Evolutionary conservation across 2,797 vertebrate genomes (phyloP).

Genomic region (Acrocephalus scirpaceus): DNA sequence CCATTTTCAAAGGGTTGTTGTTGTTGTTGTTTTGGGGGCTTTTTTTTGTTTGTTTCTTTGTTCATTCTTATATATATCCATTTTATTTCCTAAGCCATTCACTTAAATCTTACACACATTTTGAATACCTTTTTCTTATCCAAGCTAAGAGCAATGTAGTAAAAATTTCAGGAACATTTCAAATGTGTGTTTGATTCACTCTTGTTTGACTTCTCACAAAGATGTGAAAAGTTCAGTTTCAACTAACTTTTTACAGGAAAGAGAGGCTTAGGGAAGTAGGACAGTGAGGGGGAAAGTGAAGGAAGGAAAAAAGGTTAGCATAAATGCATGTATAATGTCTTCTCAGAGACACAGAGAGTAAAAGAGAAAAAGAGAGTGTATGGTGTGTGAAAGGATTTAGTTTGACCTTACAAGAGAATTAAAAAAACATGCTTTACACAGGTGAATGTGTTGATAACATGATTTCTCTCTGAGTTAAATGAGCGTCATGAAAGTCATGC

Average conservation of each 20-base stretch:
- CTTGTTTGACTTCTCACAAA: background rate
- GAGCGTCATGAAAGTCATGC: background rate
- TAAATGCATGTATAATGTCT: background rate
- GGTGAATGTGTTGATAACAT: background rate
- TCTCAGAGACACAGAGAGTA: background rate
- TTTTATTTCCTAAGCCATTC: background rate
- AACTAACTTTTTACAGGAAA: background rate
- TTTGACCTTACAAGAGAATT: background rate
- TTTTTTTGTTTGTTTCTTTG: background rate
- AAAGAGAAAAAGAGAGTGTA: background rate
- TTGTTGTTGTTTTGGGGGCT: background rate
- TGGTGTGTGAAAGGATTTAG: background rate
- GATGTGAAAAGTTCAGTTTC: background rate
- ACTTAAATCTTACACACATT: background rate
- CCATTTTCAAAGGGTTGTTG: background rate
- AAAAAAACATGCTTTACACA: background rate
- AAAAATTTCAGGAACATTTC: background rate
- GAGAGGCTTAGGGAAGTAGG: background rate
- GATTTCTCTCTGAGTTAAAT: background rate
- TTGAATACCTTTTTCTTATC: background rate
- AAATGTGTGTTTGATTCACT: background rate
- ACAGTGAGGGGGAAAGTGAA: background rate
- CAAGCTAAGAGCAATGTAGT: background rate
- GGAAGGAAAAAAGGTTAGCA: background rate
- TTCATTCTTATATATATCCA: background rate